phyloP scores from a whole-genome alignment of 2,888 invertebrate species.

The Salpingus planirostris region DNA sequence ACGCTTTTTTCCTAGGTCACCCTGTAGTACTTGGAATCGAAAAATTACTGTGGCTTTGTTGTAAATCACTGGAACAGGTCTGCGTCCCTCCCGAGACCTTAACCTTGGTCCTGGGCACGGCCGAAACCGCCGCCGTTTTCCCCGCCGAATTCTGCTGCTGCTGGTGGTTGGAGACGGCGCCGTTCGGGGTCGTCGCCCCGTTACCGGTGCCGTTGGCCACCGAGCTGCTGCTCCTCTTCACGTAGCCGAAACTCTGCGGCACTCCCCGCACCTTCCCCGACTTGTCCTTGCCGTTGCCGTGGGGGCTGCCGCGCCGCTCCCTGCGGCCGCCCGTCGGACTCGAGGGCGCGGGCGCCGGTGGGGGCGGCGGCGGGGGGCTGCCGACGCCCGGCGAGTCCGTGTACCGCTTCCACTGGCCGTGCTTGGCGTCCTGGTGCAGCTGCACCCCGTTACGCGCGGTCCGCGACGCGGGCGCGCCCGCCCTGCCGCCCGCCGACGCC shows the following conservation, averaged over 20 bases:
- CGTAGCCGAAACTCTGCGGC: constrained; percentile 78
- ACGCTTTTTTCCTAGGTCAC: too few species aligned
- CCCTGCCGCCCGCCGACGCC: constrained; percentile 29
- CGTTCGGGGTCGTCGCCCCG: constrained; percentile 27
- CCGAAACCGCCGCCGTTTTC: constrained; percentile 72
- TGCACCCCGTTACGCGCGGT: constrained; percentile 30
- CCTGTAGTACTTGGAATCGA: too few species aligned
- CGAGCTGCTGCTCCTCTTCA: constrained; percentile 53
- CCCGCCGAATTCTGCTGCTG: constrained; percentile 26
- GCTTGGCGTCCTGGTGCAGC: constrained; percentile 29
- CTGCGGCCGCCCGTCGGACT: constrained; percentile 39
- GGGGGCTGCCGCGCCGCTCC: constrained; percentile 40
- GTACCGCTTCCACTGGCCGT: constrained; percentile 54
- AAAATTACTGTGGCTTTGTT: too few species aligned
- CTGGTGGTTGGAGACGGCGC: constrained; percentile 14
- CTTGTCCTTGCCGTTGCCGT: constrained; percentile 22
- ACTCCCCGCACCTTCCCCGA: constrained; percentile 55
- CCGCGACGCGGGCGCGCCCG: constrained; percentile 25
- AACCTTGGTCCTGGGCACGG: constrained; percentile 77
- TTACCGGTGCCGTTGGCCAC: constrained; percentile 32
- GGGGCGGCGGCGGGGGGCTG: constrained; percentile 50
- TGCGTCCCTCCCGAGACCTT: constrained; percentile 88
- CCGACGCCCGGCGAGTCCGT: constrained; percentile 57
- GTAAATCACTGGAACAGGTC: constrained; percentile 71
- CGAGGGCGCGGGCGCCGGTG: constrained; percentile 41